phyloP scores from a whole-genome alignment of 2,113 vertebrate genomes.

The Peucedramus taeniatus region DNA sequence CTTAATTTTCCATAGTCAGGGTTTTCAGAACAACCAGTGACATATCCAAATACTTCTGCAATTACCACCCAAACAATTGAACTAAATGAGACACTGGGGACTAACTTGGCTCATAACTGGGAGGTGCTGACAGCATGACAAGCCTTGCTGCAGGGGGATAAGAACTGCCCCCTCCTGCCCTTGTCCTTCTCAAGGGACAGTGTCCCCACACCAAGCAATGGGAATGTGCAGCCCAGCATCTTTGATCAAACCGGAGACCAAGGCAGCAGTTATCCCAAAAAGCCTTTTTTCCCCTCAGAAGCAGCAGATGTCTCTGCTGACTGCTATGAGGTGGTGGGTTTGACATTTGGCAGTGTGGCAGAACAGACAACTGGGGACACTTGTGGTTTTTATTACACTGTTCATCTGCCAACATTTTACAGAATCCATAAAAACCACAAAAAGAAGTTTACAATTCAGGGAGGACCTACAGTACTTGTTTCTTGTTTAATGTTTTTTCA shows the following conservation, averaged over 20 bases:
- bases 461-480: not conserved
- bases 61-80: not conserved
- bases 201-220: accelerated
- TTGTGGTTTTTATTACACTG: not conserved
- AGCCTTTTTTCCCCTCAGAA: not conserved
- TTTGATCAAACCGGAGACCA: not conserved
- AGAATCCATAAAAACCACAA: not conserved
- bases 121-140: not conserved
- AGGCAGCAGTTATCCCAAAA: not conserved
- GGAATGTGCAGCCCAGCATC: not conserved
- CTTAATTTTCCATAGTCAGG: not conserved
- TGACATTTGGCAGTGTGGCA: not conserved
- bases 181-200: not conserved
- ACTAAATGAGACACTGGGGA: not conserved
- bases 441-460: not conserved
- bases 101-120: not conserved
- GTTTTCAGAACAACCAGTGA: not conserved
- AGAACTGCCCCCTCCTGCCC: accelerated
- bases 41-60: not conserved
- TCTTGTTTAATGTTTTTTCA: not conserved
- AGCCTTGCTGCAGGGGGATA: not conserved
- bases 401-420: not conserved
- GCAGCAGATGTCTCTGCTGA: not conserved
- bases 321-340: not conserved
- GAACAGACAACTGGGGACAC: not conserved